These are phyloP conservation scores for Sebastes fasciatus DNA, from an alignment of 2,113 vertebrate genomes.

Conservation along the genomic window DNA sequence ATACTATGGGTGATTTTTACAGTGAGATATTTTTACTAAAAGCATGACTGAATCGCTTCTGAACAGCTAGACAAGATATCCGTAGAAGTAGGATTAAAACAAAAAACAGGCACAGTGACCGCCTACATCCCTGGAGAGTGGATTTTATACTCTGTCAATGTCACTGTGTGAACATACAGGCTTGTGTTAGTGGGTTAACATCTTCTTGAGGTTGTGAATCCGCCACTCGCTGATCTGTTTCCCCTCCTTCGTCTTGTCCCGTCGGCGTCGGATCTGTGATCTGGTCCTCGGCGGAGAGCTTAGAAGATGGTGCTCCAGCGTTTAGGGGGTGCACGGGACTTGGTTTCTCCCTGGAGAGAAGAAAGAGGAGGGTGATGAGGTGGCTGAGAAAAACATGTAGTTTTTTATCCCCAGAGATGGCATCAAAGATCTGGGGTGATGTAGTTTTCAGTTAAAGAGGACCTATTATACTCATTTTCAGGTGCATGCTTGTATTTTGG, in stretches of 20 bases:
- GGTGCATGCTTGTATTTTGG: too few species aligned
- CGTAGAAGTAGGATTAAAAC: constrained; percentile 37
- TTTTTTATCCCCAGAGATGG: background rate
- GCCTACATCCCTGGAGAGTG: constrained; percentile 20
- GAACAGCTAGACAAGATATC: constrained; percentile 32
- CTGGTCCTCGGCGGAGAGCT: constrained; percentile 62
- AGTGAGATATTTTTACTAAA: constrained; percentile 38
- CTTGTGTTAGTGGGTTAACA: constrained; percentile 82
- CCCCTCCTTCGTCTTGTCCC: constrained; percentile 41
- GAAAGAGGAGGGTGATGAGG: background rate
- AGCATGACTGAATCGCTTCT: constrained; percentile 25
- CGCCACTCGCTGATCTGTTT: constrained; percentile 49
- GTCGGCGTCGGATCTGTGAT: constrained; percentile 44
- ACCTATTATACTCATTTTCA: too few species aligned
- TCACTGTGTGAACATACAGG: constrained; percentile 56
- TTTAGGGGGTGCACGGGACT: constrained; percentile 85
- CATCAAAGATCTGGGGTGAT: background rate
- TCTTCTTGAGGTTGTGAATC: constrained; percentile 72
- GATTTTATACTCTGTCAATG: constrained; percentile 30
- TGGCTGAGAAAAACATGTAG: background rate
- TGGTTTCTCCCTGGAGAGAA: constrained; percentile 80
- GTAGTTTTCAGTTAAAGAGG: background rate
- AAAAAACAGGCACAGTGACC: background rate
- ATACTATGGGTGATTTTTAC: constrained; percentile 34
- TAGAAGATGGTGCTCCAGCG: constrained; percentile 89